Base-by-base conservation (phyloP, 2,113 vertebrate species). In the Lycaon pictus region DNA sequence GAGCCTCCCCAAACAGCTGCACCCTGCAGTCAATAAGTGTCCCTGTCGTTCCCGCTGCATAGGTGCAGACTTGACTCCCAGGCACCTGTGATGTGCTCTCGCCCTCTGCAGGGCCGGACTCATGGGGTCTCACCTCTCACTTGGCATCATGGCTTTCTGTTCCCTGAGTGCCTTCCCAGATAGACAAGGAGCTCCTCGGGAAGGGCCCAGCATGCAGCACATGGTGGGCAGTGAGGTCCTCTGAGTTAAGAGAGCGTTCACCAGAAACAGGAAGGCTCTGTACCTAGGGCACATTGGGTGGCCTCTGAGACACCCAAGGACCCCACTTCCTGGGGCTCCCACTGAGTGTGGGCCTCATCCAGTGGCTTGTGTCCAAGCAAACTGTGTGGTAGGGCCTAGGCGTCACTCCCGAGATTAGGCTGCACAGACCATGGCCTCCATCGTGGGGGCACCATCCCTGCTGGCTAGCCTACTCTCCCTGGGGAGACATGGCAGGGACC, bases 21-120 rank as follows among this genome's bases (percentile, higher is more conserved):
- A 0, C 51, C 23, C 4, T 0, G 76, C 10, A 2, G 53, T 1
- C 35, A 0, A 11, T 19, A 0, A 81, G 90, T 7, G 4, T n/a
- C 63, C 17, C 65, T 19, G 0, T 51, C 58, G 9, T 5, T 22
- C 48, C 55, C 35, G 3, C 23, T 11, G 22, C 25, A 7, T 35
- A 5, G 58, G 15, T 3, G 56, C 3, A 2, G 7, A 3, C 1
- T 2, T 16, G 37, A 17, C 56, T 4, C n/a, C 27, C 20, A 8
- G 37, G 56, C 43, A 1, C 43, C 11, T 0, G 7, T 2, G 1
- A 1, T 22, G 1, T 7, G 0, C 37, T 1, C 7, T 6, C 32
- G 0, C 37, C 84, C 67, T 10, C 69, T 22, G 12, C 25, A 16
- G 19, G 58, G 17, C 69, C 0, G 17, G n/a, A 22, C 12, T 25